Conservation (phyloP, 2,113 vertebrate species). For the Antechinus flavipes region DNA sequence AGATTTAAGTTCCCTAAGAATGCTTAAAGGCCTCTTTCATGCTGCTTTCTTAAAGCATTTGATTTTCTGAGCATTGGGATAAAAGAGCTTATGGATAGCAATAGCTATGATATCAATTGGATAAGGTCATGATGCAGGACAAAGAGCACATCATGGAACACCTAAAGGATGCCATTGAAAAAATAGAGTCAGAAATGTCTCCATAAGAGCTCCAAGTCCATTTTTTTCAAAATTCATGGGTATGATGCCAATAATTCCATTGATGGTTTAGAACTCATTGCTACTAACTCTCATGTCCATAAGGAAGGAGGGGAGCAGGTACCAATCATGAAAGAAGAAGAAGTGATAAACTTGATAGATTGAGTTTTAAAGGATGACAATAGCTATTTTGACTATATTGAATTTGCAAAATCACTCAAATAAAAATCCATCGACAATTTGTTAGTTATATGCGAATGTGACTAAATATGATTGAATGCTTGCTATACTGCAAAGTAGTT, state of each 20-base stretch:
- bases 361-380: slow-evolving; percentile 95
- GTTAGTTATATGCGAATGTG: slow-evolving; percentile 74
- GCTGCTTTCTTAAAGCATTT: slow-evolving; percentile 82
- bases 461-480: slow-evolving; percentile 76
- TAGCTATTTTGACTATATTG: slow-evolving; percentile 97
- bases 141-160: slow-evolving; percentile 99
- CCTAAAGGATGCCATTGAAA: slow-evolving; percentile 95
- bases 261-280: slow-evolving; percentile 95
- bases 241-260: slow-evolving; percentile 97
- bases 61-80: slow-evolving; percentile 75
- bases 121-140: slow-evolving; percentile 94
- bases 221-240: slow-evolving; percentile 98
- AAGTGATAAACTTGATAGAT: slow-evolving; percentile 94
- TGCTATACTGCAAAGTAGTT: slow-evolving; percentile 49
- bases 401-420: slow-evolving; percentile 96
- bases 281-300: slow-evolving; percentile 96
- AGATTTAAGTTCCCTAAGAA: slow-evolving; percentile 46
- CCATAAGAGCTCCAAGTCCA: slow-evolving; percentile 98
- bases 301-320: slow-evolving; percentile 89
- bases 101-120: slow-evolving; percentile 84
- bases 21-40: slow-evolving; percentile 72
- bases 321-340: slow-evolving; percentile 92
- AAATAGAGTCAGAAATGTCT: slow-evolving; percentile 95
- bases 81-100: slow-evolving; percentile 79
- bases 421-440: slow-evolving; percentile 74